Conservation (phyloP, 2,888 invertebrate genomes). For the Eupsilia transversa region DNA sequence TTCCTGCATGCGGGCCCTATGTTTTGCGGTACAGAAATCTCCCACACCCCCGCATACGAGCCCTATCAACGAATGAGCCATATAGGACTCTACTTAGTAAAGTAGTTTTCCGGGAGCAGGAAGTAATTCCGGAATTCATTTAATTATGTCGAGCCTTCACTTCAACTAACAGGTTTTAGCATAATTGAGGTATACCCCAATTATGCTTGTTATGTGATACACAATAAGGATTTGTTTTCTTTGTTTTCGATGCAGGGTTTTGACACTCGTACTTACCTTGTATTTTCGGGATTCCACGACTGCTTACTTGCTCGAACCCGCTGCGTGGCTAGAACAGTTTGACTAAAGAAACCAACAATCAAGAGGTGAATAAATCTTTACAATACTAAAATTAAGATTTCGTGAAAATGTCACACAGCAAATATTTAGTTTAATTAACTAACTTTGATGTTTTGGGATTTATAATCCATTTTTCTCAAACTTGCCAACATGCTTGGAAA, state of each 20-base stretch:
- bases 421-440: not conserved
- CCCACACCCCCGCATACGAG: not conserved
- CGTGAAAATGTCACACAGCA: too few species aligned
- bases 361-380: not conserved
- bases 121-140: constrained; percentile 9
- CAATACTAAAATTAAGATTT: not conserved
- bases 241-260: not conserved
- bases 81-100: not conserved
- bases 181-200: not conserved
- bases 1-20: not conserved
- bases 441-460: not conserved
- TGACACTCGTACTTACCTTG: too few species aligned
- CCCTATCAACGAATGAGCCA: not conserved
- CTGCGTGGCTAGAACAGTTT: not conserved
- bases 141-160: constrained; percentile 19
- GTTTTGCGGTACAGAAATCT: too few species aligned
- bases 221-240: not conserved
- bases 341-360: not conserved
- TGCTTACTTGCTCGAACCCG: not conserved
- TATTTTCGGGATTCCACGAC: not conserved
- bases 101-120: not conserved
- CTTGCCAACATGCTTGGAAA: too few species aligned
- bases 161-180: not conserved
- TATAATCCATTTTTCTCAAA: not conserved
- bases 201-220: not conserved